These are phyloP conservation scores for Astur gentilis DNA, from an alignment of 2,113 vertebrate genomes.

Conservation along the genomic window DNA sequence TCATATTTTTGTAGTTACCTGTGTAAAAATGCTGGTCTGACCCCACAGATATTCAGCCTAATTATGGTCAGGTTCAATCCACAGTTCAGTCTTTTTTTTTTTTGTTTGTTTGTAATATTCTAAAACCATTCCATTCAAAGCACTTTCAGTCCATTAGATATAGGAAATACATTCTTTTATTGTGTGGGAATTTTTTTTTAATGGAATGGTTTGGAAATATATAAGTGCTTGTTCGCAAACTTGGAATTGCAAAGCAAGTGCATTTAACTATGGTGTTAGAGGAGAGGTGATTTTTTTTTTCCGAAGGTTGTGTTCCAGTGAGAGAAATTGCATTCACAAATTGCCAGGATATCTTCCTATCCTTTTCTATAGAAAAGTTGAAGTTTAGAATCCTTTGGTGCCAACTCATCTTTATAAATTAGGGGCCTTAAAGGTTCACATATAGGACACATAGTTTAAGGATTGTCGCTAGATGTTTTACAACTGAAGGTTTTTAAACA, in stretches of 20 bases:
- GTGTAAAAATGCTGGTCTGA: constrained; percentile 77
- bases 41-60: constrained; percentile 63
- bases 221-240: constrained; percentile 60
- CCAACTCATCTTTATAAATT: constrained; percentile 70
- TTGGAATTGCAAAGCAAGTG: constrained; percentile 68
- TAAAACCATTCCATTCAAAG: constrained; percentile 91
- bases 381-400: constrained; percentile 68
- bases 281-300: constrained; percentile 36
- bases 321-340: constrained; percentile 54
- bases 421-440: constrained; percentile 68
- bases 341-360: constrained; percentile 64
- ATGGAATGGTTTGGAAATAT: constrained; percentile 81
- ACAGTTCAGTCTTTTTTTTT: constrained; percentile 63
- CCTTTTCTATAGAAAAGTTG: constrained; percentile 66
- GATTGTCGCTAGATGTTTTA: constrained; percentile 70
- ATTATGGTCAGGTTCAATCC: constrained; percentile 73
- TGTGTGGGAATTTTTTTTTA: constrained; percentile 53
- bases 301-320: constrained; percentile 67
- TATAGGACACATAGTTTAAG: constrained; percentile 67
- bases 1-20: constrained; percentile 78
- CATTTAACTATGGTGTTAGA: constrained; percentile 72
- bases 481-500: constrained; percentile 80
- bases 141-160: constrained; percentile 89
- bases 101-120: constrained; percentile 61
- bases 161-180: constrained; percentile 66